A percentile compares a stretch with the other conserved stretches of the same genome.
Conservation (phyloP, 2,113 vertebrate species). For the Chamaea fasciata region DNA sequence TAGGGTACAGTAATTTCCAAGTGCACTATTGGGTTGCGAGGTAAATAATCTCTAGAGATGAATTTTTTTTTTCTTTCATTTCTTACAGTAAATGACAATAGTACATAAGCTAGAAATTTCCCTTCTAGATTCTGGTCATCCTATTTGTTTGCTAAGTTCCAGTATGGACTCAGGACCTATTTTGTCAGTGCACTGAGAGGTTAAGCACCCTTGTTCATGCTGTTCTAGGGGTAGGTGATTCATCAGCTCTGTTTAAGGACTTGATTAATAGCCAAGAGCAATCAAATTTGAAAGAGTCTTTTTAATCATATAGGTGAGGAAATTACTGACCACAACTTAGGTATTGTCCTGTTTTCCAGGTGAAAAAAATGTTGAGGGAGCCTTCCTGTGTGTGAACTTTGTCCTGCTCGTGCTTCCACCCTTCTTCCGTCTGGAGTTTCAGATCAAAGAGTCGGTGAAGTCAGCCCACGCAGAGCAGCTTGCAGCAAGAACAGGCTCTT, state of each 20-base stretch:
- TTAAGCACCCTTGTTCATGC: background rate
- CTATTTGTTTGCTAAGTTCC: slow-evolving; percentile 27
- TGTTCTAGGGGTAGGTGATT: background rate
- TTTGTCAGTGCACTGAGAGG: background rate
- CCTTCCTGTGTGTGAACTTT: background rate
- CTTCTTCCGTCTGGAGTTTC: background rate
- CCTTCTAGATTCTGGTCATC: slow-evolving; percentile 48
- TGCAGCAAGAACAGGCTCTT: background rate
- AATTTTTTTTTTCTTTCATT: slow-evolving; percentile 50
- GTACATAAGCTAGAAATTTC: slow-evolving; percentile 58
- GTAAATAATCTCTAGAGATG: slow-evolving; percentile 66
- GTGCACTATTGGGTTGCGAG: background rate
- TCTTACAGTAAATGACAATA: slow-evolving; percentile 65
- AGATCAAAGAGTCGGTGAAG: background rate
- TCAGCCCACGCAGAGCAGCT: background rate
- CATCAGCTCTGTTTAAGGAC: background rate
- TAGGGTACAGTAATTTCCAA: slow-evolving; percentile 66
- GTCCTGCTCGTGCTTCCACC: background rate
- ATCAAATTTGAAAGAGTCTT: background rate
- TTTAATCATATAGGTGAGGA: background rate
- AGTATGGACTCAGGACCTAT: background rate
- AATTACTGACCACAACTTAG: background rate
- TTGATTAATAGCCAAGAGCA: background rate
- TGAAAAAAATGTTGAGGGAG: background rate
- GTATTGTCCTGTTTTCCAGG: background rate